These are phyloP conservation scores for Myiagra hebetior DNA, from an alignment of 2,113 vertebrate genomes.

Conservation along the genomic window DNA sequence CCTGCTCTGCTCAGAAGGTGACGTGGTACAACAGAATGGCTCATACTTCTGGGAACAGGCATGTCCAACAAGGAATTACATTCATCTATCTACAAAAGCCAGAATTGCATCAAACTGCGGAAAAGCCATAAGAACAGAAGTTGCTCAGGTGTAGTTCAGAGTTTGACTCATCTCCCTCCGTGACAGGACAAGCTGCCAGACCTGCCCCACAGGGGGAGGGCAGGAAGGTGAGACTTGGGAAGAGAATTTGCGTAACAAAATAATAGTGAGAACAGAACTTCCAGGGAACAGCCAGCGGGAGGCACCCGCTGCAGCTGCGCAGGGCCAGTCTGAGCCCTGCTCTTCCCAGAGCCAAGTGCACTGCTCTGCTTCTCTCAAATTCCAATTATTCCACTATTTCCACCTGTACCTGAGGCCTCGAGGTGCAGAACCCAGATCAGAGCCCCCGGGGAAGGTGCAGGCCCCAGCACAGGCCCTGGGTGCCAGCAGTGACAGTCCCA, in stretches of 20 bases:
- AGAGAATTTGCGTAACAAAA: neutral
- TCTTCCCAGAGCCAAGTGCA: neutral
- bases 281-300: neutral
- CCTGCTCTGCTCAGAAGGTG: constrained; percentile 14
- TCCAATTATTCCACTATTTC: neutral
- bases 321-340: neutral
- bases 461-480: accelerated
- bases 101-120: constrained; percentile 9
- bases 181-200: neutral
- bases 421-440: neutral
- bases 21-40: neutral
- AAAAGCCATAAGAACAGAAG: neutral
- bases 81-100: constrained; percentile 54
- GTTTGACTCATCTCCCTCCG: neutral
- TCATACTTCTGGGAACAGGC: neutral
- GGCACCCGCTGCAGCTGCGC: neutral
- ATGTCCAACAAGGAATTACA: constrained; percentile 25
- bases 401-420: accelerated
- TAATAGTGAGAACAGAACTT: neutral
- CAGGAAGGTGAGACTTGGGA: neutral
- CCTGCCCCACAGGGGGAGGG: neutral
- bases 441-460: accelerated
- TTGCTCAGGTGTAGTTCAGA: neutral
- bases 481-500: neutral
- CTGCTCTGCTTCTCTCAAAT: neutral